Evolutionary conservation across 2,113 vertebrate species (phyloP).

Genomic region (Rhinogobius similis): DNA sequence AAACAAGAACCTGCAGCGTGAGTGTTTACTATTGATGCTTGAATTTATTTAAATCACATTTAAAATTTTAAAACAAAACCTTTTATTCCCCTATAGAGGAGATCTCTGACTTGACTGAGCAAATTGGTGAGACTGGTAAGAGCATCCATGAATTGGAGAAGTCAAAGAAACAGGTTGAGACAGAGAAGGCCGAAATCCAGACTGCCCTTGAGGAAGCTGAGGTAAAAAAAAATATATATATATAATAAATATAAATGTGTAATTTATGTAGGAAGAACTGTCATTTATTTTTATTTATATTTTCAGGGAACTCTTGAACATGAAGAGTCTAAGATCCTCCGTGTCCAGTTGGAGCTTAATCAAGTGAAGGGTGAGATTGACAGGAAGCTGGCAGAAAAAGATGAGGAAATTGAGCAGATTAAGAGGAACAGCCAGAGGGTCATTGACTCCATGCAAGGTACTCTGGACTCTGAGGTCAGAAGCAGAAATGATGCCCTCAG

Average conservation of each 20-base stretch:
- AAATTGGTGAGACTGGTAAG: neutral
- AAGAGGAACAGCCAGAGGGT: neutral
- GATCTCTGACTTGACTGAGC: neutral
- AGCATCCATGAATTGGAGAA: neutral
- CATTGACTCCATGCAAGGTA: neutral
- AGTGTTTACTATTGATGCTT: neutral
- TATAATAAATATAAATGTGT: no score
- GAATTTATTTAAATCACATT: neutral
- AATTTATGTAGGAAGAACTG: neutral
- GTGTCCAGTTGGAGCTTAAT: neutral
- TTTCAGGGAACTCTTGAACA: constrained; percentile 1
- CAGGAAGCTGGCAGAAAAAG: neutral
- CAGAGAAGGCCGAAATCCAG: neutral
- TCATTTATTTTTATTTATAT: neutral
- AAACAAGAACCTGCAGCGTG: constrained; percentile 1
- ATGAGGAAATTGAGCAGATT: neutral
- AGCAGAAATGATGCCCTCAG: neutral
- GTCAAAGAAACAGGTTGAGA: neutral
- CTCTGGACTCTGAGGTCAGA: neutral
- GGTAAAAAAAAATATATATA: neutral
- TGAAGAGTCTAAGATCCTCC: neutral
- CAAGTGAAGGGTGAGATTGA: neutral
- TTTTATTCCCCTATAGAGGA: neutral
- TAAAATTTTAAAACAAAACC: neutral
- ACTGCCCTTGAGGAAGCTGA: neutral